A percentile compares a stretch with the other conserved stretches of the same genome.
Evolutionary conservation across 2,888 invertebrate genomes (phyloP).

Genomic region (Drosophila anceps): DNA sequence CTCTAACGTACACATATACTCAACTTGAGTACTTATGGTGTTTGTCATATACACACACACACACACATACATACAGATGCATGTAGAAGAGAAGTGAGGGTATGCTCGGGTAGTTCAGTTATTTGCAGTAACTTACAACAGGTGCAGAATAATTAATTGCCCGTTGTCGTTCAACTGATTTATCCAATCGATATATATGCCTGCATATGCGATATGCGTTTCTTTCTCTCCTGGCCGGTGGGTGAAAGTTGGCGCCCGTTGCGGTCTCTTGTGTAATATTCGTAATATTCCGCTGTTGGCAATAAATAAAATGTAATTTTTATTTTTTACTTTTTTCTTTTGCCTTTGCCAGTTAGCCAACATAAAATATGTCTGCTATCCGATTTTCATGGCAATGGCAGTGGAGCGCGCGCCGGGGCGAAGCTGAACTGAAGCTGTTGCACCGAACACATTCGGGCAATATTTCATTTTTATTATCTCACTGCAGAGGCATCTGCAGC

Average conservation of each 20-base stretch:
- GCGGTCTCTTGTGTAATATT: constrained; percentile 45
- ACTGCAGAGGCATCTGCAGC: constrained; percentile 33
- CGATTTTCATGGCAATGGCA: constrained; percentile 84
- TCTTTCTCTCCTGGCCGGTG: constrained; percentile 1
- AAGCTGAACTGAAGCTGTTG: constrained; percentile 7
- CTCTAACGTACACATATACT: background rate
- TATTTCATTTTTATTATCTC: constrained; percentile 85
- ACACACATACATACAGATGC: background rate
- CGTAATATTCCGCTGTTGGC: constrained; percentile 75
- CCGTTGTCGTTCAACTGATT: constrained; percentile 39
- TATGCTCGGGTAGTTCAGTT: background rate
- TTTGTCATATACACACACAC: background rate
- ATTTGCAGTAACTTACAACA: constrained; percentile 8
- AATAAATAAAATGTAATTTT: constrained; percentile 83
- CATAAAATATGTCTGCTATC: constrained; percentile 84
- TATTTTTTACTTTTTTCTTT: too few species aligned
- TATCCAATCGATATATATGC: constrained; percentile 18
- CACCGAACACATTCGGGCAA: constrained; percentile 68
- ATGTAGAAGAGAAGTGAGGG: background rate
- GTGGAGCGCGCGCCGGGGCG: constrained; percentile 52
- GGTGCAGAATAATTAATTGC: constrained; percentile 35
- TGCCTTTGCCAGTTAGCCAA: constrained; percentile 48
- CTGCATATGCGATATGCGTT: constrained; percentile 15
- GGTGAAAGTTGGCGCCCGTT: constrained; percentile 40
- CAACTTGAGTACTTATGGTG: too few species aligned